Conservation (phyloP, 2,888 invertebrate genomes). For the Marasmarcha lunaedactyla region DNA sequence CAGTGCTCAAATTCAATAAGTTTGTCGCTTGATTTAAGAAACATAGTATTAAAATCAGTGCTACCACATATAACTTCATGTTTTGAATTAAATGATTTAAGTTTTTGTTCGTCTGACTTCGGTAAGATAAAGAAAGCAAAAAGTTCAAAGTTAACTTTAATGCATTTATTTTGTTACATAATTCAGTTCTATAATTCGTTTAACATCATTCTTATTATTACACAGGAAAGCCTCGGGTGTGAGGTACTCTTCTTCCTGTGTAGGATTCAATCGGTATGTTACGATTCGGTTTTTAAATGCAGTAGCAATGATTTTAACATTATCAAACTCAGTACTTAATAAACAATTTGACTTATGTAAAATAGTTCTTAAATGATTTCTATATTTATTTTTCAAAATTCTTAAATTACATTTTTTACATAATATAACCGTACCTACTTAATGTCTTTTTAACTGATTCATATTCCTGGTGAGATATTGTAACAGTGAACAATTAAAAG, state of each 20-base stretch:
- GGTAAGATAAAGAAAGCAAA: slow-evolving; percentile 7
- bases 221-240: slow-evolving; percentile 9
- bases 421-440: too few relatives aligned
- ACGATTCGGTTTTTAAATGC: slow-evolving; percentile 13
- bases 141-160: not conserved
- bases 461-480: too few relatives aligned
- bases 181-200: slow-evolving; percentile 8
- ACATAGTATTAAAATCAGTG: too few relatives aligned
- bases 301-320: slow-evolving; percentile 8
- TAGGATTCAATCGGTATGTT: slow-evolving; percentile 9
- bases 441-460: too few relatives aligned
- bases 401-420: too few relatives aligned
- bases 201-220: slow-evolving; percentile 2
- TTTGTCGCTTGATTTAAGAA: too few relatives aligned
- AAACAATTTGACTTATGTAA: slow-evolving; percentile 6
- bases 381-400: not conserved
- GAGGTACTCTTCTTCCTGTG: not conserved
- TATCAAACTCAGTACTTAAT: slow-evolving; percentile 6
- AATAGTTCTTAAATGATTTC: slow-evolving; percentile 3
- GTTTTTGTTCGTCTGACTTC: slow-evolving; percentile 4
- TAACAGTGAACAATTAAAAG: too few relatives aligned
- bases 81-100: slow-evolving; percentile 11
- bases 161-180: slow-evolving; percentile 4
- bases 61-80: slow-evolving; percentile 4
- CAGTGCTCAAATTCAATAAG: slow-evolving; percentile 8